These are phyloP conservation scores for Agonopterix alstromeriana DNA, from an alignment of 2,888 invertebrate genomes.

Conservation along the genomic window DNA sequence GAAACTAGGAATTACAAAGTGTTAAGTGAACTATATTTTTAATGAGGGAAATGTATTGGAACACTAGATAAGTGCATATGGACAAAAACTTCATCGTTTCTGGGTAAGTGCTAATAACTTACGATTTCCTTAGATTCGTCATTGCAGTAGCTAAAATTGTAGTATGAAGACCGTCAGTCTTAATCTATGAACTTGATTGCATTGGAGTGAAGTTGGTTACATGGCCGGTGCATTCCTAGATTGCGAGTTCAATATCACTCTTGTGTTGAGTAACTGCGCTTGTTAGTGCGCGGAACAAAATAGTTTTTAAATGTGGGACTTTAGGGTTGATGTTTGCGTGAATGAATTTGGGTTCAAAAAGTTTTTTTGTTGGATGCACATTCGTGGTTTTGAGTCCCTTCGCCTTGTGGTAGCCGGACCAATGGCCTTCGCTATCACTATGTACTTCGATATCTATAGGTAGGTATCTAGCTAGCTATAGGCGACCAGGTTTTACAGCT, in stretches of 20 bases:
- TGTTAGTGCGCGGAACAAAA: conserved; percentile 15
- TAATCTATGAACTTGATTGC: conserved; percentile 75
- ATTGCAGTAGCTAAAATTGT: background rate
- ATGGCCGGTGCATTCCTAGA: conserved; percentile 54
- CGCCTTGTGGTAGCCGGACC: conserved; percentile 26
- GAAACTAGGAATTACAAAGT: conserved; percentile 43
- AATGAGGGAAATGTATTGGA: conserved; percentile 21
- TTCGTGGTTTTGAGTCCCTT: conserved; percentile 34
- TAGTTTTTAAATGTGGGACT: background rate
- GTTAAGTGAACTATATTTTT: conserved; percentile 44
- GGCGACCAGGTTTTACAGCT: too few species aligned
- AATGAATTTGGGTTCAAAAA: conserved; percentile 45
- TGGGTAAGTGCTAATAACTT: conserved; percentile 43
- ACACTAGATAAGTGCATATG: conserved; percentile 39
- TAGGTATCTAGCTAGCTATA: background rate
- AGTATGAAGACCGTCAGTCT: conserved; percentile 45
- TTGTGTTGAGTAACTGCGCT: conserved; percentile 26
- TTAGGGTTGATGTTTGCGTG: background rate
- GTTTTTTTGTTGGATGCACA: conserved; percentile 15
- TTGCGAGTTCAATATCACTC: conserved; percentile 49
- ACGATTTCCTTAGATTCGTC: background rate
- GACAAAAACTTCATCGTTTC: conserved; percentile 43
- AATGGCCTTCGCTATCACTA: conserved; percentile 48
- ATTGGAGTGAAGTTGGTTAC: conserved; percentile 47
- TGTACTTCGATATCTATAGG: conserved; percentile 8